Evolutionary conservation across 1,140 invertebrate species (phyloP).

Genomic region (Eubasilissa regina): DNA sequence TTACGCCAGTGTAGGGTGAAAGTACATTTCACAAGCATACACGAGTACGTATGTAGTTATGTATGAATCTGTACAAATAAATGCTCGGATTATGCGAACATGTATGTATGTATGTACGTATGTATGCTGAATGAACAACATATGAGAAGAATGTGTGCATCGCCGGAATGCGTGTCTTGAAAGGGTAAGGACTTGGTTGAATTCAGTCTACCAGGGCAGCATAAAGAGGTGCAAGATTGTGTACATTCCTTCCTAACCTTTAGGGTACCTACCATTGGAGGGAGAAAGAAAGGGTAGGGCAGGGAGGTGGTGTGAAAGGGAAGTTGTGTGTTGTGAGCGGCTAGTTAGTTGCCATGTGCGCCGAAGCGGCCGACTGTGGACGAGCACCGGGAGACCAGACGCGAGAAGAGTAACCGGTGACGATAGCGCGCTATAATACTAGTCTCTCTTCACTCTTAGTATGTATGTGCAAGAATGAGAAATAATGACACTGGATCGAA

Average conservation of each 20-base stretch:
- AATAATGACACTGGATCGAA: no score
- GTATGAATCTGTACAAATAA: no score
- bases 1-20: no score
- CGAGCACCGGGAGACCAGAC: constrained; percentile 51
- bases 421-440: background rate
- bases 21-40: no score
- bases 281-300: background rate
- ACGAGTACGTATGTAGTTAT: no score
- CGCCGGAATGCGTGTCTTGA: constrained; percentile 55
- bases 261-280: background rate
- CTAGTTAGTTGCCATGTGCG: constrained; percentile 45
- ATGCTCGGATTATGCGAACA: no score
- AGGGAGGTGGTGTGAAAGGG: background rate
- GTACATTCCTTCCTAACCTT: constrained; percentile 22
- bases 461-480: no score
- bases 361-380: constrained; percentile 58
- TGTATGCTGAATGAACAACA: no score
- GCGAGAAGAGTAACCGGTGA: background rate
- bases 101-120: no score
- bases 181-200: constrained; percentile 59
- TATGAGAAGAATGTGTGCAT: constrained; percentile 38
- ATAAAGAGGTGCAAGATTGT: constrained; percentile 17
- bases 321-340: background rate
- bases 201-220: constrained; percentile 54
- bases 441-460: no score